Evolutionary conservation across 37 sponge, comb jelly and placozoan species (phyloP), one percentile per base, ranked within the genome.

Genomic region (Hormiphora californensis): DNA sequence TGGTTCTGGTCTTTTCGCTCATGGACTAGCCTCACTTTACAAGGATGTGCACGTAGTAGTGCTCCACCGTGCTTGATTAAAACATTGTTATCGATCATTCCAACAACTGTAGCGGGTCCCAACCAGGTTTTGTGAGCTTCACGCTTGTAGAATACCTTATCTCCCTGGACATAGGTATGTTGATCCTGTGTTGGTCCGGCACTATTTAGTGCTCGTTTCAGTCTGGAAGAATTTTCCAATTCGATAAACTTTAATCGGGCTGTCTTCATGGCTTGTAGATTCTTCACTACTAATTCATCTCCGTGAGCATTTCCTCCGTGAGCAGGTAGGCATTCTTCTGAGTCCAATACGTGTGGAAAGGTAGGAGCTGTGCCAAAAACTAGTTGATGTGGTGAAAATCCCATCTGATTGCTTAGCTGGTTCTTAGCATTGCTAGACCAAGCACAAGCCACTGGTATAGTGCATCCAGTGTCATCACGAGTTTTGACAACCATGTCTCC

Each of bases 241-340:
- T 73, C 81, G n/a, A 73, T 40, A 41, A 73, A 73, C 25, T 73
- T 73, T 46, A 43, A 22, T 40, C 81, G 7, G n/a, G 81, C 81
- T 0, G 23, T 73, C 5, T 21, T 46, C 43, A 73, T 21, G 21
- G 81, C 81, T 23, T 73, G 17, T 46, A 73, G 46, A 36, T 73
- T n/a, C n/a, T n/a, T n/a, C n/a, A n/a, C n/a, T n/a, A n/a, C n/a
- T n/a, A n/a, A n/a, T n/a, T n/a, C n/a, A n/a, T n/a, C n/a, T n/a
- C n/a, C n/a, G n/a, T n/a, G n/a, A n/a, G n/a, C n/a, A n/a, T n/a
- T n/a, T n/a, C n/a, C n/a, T n/a, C n/a, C n/a, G n/a, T n/a, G n/a
- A n/a, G 27, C 3, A 5, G 81, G 81, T 1, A 73, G n/a, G n/a
- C n/a, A n/a, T n/a, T n/a, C n/a, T n/a, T n/a, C n/a, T n/a, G n/a